phyloP scores from a whole-genome alignment of 2,888 invertebrate species.

The Unio delphinus region DNA sequence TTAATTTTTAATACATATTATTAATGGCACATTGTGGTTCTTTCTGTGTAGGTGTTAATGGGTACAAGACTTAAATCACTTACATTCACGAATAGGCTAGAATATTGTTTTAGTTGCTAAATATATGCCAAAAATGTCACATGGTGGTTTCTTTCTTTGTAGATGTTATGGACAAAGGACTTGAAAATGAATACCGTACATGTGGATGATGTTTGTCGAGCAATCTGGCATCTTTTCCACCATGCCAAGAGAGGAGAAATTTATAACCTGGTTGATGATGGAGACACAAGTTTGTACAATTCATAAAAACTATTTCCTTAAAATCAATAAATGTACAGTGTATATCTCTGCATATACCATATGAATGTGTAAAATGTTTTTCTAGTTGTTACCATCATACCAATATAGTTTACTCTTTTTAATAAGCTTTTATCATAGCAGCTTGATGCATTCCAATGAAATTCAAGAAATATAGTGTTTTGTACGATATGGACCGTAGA shows the following conservation, averaged over 20 bases:
- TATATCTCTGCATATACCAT: not conserved
- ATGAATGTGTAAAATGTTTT: not conserved
- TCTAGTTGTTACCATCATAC: not conserved
- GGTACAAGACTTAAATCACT: no score
- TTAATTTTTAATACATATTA: no score
- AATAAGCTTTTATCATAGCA: no score
- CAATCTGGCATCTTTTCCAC: constrained; percentile 81
- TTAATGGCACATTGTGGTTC: no score
- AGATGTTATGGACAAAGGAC: constrained; percentile 87
- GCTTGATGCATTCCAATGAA: no score
- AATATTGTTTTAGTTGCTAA: no score
- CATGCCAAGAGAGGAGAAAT: constrained; percentile 75
- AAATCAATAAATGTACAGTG: not conserved
- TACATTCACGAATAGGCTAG: no score
- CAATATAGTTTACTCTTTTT: not conserved
- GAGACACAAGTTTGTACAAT: constrained; percentile 77
- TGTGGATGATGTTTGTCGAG: constrained; percentile 86
- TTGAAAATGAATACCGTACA: constrained; percentile 91
- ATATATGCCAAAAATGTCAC: no score
- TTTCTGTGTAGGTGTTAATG: no score
- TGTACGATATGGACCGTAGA: no score
- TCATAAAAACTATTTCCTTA: not conserved
- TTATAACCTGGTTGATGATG: constrained; percentile 88
- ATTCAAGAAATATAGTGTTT: no score
- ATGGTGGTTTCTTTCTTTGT: constrained; percentile 3